Percentiles rank a stretch among this genome's conserved stretches.
phyloP scores from a whole-genome alignment of 1,140 invertebrate species.

The Heterodera schachtii region DNA sequence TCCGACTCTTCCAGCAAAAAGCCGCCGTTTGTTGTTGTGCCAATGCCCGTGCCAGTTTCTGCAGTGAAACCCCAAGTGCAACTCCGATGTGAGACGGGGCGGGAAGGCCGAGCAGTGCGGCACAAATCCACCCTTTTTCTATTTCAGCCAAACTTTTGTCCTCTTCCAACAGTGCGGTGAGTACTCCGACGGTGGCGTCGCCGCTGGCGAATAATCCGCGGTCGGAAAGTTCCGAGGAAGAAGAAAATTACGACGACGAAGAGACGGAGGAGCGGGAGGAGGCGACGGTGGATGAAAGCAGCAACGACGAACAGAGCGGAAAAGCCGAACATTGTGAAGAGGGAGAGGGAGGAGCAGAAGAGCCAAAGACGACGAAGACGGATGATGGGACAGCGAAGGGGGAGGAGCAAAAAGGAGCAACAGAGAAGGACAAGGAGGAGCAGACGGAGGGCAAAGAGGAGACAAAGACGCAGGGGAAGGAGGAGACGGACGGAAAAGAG shows the following conservation, averaged over 20 bases:
- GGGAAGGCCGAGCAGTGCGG: no score
- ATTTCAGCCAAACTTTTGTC: slow-evolving; percentile 29
- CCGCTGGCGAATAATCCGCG: slow-evolving; percentile 6
- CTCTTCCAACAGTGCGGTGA: slow-evolving; percentile 9
- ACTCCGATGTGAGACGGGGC: background rate
- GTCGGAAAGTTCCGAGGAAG: slow-evolving; percentile 25
- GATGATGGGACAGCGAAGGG: no score
- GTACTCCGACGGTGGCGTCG: background rate
- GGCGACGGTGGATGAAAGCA: background rate
- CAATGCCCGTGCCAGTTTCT: background rate
- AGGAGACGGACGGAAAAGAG: background rate
- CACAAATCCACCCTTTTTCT: no score
- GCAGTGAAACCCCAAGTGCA: background rate
- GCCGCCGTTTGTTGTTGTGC: background rate
- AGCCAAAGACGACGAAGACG: no score
- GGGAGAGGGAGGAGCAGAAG: background rate
- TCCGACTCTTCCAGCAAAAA: no score
- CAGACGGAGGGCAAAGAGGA: background rate
- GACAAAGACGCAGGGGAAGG: background rate
- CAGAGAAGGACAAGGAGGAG: no score
- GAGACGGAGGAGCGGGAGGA: background rate
- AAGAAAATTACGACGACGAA: background rate
- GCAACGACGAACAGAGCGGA: background rate
- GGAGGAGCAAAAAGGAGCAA: no score
- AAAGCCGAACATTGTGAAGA: background rate